Evolutionary conservation across 1,140 invertebrate species (phyloP).

Genomic region (Bilobella aurantiaca): DNA sequence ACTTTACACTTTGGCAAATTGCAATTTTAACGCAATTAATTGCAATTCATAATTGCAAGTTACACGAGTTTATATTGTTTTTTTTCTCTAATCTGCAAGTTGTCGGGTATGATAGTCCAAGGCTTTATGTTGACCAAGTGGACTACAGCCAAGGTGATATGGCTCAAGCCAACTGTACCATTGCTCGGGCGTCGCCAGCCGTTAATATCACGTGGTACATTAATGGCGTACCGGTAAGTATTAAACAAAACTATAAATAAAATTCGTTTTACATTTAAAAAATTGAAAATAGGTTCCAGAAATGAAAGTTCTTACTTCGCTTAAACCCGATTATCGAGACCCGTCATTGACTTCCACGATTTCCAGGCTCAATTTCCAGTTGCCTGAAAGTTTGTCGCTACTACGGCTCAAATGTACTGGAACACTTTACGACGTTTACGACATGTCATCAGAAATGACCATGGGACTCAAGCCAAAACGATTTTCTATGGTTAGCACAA

Average conservation of each 20-base stretch:
- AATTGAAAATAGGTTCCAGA: background rate
- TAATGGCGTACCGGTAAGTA: slow-evolving; percentile 26
- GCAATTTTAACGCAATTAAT: too few relatives aligned
- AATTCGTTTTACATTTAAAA: background rate
- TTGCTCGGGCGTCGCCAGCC: slow-evolving; percentile 24
- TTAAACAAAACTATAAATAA: background rate
- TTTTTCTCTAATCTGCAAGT: slow-evolving; percentile 14
- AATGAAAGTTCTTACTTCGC: background rate
- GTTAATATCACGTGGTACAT: slow-evolving; percentile 35
- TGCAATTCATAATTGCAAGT: too few relatives aligned
- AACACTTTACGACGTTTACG: slow-evolving; percentile 16
- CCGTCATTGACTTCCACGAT: slow-evolving; percentile 1
- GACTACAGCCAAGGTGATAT: slow-evolving; percentile 31
- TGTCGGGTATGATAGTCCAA: slow-evolving; percentile 27
- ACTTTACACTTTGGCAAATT: too few relatives aligned
- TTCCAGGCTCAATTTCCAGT: slow-evolving; percentile 6
- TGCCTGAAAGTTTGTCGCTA: slow-evolving; percentile 8
- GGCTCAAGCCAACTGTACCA: slow-evolving; percentile 29
- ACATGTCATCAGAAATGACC: slow-evolving; percentile 43
- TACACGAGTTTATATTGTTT: background rate
- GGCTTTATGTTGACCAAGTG: slow-evolving; percentile 23
- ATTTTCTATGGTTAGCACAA: slow-evolving; percentile 12
- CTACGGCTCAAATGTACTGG: slow-evolving; percentile 19
- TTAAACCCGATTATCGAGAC: background rate
- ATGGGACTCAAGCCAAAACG: slow-evolving; percentile 11